Evolutionary conservation across 2,113 vertebrate genomes (phyloP).

Genomic region (Serilophus lunatus): DNA sequence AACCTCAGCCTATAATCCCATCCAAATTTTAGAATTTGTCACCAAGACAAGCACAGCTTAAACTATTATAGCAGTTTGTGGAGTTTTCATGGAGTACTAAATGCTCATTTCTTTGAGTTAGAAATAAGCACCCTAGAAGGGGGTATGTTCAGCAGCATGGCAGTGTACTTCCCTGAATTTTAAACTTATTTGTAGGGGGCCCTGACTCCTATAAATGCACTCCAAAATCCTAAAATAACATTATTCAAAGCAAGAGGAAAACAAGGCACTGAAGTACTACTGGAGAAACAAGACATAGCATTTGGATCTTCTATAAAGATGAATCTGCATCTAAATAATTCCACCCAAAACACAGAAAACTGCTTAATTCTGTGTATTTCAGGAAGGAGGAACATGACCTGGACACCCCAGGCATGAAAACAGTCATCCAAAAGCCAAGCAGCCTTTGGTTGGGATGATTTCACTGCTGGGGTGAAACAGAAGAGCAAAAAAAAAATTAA

Average conservation of each 20-base stretch:
- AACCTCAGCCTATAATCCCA: not conserved
- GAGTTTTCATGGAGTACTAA: not conserved
- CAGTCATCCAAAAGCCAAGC: not conserved
- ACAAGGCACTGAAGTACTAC: not conserved
- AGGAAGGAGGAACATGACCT: not conserved
- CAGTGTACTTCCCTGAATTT: not conserved
- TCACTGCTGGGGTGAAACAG: slow-evolving; percentile 34
- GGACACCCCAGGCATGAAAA: not conserved
- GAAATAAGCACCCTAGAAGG: not conserved
- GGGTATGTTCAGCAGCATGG: not conserved
- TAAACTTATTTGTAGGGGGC: not conserved
- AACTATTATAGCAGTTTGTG: rapidly evolving
- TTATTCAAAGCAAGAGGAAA: not conserved
- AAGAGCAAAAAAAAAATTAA: slow-evolving; percentile 28
- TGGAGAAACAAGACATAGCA: not conserved
- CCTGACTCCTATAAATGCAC: not conserved
- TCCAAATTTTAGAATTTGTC: not conserved
- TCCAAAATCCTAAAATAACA: not conserved
- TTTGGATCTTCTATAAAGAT: not conserved
- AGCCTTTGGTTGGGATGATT: not conserved
- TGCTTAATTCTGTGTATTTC: not conserved
- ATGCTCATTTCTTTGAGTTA: not conserved
- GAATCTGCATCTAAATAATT: not conserved
- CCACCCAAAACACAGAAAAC: not conserved
- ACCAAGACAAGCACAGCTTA: not conserved